Conservation (phyloP, 35 echinoderm and acorn worm genomes). For the Strongylocentrotus purpuratus region DNA sequence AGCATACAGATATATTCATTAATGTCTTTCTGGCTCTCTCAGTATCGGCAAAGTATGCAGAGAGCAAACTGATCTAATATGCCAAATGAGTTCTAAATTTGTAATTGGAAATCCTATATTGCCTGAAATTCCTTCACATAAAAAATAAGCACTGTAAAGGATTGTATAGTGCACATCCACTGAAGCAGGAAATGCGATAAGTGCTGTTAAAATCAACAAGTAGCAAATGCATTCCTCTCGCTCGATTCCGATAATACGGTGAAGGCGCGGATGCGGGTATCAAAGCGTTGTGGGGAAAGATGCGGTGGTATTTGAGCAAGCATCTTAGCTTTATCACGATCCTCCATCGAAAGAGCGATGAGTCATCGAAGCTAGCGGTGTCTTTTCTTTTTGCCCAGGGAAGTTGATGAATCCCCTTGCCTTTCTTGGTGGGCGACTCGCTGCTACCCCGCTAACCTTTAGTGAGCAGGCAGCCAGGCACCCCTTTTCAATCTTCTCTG, state of each 20-base stretch:
- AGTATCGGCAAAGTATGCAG: no score
- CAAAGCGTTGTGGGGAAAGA: not conserved
- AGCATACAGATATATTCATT: no score
- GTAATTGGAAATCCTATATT: no score
- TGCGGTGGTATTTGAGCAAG: not conserved
- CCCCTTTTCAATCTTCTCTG: constrained; percentile 16
- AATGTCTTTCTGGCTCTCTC: no score
- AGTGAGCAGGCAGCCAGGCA: not conserved
- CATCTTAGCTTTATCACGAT: not conserved
- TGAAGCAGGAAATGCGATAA: not conserved
- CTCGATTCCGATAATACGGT: not conserved
- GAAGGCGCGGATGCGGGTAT: not conserved
- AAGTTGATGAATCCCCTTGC: not conserved
- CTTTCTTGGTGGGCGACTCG: not conserved
- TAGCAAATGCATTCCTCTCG: not conserved
- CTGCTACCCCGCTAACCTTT: not conserved
- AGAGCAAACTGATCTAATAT: no score
- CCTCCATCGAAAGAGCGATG: not conserved
- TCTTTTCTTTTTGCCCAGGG: not conserved
- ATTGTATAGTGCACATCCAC: not conserved
- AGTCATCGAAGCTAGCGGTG: not conserved
- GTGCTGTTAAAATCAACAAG: not conserved
- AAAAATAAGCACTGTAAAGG: no score
- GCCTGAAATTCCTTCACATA: no score
- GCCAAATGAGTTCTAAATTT: no score